These are phyloP conservation scores for Pammene fasciana DNA, from an alignment of 2,888 invertebrate species.

Conservation along the genomic window DNA sequence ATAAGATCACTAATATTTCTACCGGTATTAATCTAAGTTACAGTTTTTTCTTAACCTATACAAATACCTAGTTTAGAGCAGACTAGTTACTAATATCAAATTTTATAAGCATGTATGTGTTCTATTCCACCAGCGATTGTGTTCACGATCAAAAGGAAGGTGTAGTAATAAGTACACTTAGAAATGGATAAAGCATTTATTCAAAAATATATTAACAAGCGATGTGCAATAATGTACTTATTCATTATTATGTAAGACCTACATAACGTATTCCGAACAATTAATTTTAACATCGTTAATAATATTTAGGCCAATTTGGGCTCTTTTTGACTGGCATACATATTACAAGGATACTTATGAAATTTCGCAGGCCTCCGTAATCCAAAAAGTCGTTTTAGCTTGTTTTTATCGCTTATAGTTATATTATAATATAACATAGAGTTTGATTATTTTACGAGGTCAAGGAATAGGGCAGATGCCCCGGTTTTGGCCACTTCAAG, in stretches of 20 bases:
- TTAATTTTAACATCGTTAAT: constrained; percentile 21
- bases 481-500: too few species aligned
- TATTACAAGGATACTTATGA: background rate
- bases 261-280: constrained; percentile 25
- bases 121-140: constrained; percentile 17
- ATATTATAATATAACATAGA: too few species aligned
- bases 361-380: too few species aligned
- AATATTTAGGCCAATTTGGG: constrained; percentile 27
- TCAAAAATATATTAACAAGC: constrained; percentile 55
- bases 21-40: too few species aligned
- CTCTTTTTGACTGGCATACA: background rate
- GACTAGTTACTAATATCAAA: background rate
- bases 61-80: too few species aligned
- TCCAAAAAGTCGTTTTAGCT: too few species aligned
- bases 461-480: too few species aligned
- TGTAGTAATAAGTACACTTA: constrained; percentile 13
- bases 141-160: constrained; percentile 5
- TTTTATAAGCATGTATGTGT: background rate
- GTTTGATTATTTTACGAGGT: too few species aligned
- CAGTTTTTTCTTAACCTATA: too few species aligned
- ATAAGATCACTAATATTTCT: too few species aligned
- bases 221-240: constrained; percentile 46
- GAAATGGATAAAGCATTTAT: constrained; percentile 46
- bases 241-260: constrained; percentile 33
- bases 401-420: too few species aligned